Evolutionary conservation across 2,113 vertebrate species (phyloP).

Genomic region (Tychaedon coryphoeus): DNA sequence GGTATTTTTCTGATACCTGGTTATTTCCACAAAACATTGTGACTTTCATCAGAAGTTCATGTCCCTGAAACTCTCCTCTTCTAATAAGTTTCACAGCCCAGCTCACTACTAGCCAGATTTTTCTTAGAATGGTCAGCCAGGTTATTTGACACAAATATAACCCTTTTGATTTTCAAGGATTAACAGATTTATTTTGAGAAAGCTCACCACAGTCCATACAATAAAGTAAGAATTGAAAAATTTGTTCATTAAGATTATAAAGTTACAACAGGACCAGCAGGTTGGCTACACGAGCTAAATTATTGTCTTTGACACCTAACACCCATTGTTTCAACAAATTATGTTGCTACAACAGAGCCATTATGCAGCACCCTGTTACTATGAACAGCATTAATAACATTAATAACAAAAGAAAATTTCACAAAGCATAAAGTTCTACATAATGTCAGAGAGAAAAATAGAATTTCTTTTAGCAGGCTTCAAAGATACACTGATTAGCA

Average conservation of each 20-base stretch:
- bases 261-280: not conserved
- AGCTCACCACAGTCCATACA: not conserved
- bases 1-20: not conserved
- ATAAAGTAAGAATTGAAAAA: not conserved
- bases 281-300: not conserved
- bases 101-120: not conserved
- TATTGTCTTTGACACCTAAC: not conserved
- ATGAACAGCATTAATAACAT: not conserved
- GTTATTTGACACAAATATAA: not conserved
- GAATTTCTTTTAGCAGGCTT: not conserved
- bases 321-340: not conserved
- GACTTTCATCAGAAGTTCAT: not conserved
- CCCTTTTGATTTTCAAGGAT: not conserved
- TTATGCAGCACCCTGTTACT: not conserved
- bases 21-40: rapidly evolving
- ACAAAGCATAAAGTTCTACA: not conserved
- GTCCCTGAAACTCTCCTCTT: not conserved
- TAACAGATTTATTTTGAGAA: not conserved
- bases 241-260: not conserved
- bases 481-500: not conserved
- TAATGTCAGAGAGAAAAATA: not conserved
- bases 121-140: not conserved
- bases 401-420: not conserved
- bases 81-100: not conserved
- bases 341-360: rapidly evolving